Evolutionary conservation across 2,797 vertebrate species (phyloP).

Genomic region (Microchirus variegatus): DNA sequence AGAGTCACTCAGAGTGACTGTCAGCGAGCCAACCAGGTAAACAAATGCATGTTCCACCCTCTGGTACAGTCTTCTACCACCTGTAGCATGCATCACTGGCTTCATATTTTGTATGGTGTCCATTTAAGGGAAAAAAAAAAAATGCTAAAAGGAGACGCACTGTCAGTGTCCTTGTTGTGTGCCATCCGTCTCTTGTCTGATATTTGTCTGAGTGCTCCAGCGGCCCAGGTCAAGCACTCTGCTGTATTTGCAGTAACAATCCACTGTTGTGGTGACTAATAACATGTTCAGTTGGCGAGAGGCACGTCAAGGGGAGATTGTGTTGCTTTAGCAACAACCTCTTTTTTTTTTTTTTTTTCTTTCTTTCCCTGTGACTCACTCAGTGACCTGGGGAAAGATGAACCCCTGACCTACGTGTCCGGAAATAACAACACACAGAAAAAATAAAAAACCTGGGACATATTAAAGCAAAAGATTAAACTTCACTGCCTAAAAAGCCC

Average conservation of each 20-base stretch:
- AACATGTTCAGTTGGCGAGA: conserved; percentile 54
- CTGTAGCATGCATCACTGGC: conserved; percentile 74
- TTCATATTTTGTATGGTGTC: conserved; percentile 59
- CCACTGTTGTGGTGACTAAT: conserved; percentile 60
- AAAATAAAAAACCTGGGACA: conserved; percentile 23
- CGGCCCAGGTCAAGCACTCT: conserved; percentile 61
- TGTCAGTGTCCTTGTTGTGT: conserved; percentile 57
- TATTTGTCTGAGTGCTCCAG: conserved; percentile 55
- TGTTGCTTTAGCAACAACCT: conserved; percentile 51
- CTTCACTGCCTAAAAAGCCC: conserved; percentile 66
- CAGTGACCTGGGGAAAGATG: conserved; percentile 55
- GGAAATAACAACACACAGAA: conserved; percentile 38
- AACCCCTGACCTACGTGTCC: conserved; percentile 59
- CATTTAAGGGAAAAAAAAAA: conserved; percentile 28
- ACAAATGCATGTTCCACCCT: conserved; percentile 59
- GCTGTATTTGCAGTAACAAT: conserved; percentile 63
- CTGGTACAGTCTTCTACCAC: conserved; percentile 58
- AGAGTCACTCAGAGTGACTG: conserved; percentile 25
- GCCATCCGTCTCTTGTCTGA: conserved; percentile 61
- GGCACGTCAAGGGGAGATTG: conserved; percentile 48
- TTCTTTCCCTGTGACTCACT: conserved; percentile 60
- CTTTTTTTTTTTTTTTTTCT: neutral
- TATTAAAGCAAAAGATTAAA: conserved; percentile 39
- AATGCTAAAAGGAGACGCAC: conserved; percentile 44
- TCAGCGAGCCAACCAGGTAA: conserved; percentile 56